phyloP scores from a whole-genome alignment of 2,113 vertebrate species.

The Channa maculata region DNA sequence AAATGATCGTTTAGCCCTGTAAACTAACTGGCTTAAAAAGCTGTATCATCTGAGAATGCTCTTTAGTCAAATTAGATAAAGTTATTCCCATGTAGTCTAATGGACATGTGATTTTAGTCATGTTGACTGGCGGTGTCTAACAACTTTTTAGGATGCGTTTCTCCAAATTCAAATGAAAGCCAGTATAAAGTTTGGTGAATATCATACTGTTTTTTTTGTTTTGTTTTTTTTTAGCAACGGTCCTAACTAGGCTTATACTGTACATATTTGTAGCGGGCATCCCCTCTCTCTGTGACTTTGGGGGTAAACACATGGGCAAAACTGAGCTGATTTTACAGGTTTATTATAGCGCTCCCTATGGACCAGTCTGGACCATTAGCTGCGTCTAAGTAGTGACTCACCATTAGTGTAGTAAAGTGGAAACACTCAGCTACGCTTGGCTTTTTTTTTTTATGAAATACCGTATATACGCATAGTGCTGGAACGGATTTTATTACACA shows the following conservation, averaged over 20 bases:
- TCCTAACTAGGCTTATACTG: slow-evolving; percentile 7
- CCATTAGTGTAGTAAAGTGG: background rate
- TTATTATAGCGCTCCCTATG: slow-evolving; percentile 23
- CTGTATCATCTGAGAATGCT: background rate
- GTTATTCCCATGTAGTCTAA: background rate
- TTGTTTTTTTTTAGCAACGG: background rate
- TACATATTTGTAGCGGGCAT: background rate
- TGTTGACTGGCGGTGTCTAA: background rate
- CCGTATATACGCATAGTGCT: no score
- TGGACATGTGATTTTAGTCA: background rate
- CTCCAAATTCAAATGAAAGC: no score
- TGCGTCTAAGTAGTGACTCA: slow-evolving; percentile 14
- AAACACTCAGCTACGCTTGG: background rate
- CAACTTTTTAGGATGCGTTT: background rate
- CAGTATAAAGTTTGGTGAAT: background rate
- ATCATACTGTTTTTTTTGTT: background rate
- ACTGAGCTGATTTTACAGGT: slow-evolving; percentile 9
- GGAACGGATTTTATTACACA: background rate
- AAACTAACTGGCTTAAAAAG: no score
- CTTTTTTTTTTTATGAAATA: background rate
- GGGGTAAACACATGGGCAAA: slow-evolving; percentile 15
- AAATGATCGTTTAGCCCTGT: no score
- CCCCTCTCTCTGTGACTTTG: slow-evolving; percentile 17
- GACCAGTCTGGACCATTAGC: slow-evolving; percentile 5
- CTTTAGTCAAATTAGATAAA: background rate